These are phyloP conservation scores for Habroteleia sp. DNA, from an alignment of 2,888 invertebrate genomes.

Conservation along the genomic window DNA sequence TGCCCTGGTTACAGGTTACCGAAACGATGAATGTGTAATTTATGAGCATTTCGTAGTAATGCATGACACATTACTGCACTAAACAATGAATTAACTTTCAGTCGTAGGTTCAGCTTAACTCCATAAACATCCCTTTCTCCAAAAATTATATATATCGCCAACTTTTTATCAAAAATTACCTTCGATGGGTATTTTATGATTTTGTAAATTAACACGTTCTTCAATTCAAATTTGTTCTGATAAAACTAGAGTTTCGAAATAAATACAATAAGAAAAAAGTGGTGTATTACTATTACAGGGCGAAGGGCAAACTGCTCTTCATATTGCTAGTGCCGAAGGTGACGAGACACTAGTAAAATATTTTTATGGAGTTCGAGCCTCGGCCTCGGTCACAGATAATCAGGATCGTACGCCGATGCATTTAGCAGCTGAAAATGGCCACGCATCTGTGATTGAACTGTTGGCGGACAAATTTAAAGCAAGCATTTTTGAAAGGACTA, in stretches of 20 bases:
- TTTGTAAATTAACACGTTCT: too few species aligned
- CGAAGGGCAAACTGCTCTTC: conserved; percentile 96
- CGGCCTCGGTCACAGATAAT: conserved; percentile 96
- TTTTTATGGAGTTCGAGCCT: conserved; percentile 96
- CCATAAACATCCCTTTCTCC: too few species aligned
- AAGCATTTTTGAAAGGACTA: conserved; percentile 96
- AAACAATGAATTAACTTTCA: conserved; percentile 39
- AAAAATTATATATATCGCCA: too few species aligned
- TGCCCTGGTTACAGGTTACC: conserved; percentile 64
- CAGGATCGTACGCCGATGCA: conserved; percentile 99
- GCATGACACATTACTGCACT: too few species aligned
- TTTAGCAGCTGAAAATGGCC: conserved; percentile 98
- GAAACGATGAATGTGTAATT: conserved; percentile 71
- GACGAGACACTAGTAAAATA: conserved; percentile 97
- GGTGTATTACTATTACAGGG: conserved; percentile 81
- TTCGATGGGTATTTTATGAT: too few species aligned
- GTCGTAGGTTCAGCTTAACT: conserved; percentile 27
- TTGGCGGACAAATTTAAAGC: conserved; percentile 99
- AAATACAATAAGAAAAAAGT: conserved; percentile 6
- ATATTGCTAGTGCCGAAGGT: conserved; percentile 97
- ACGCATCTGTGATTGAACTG: conserved; percentile 96
- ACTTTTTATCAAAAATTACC: too few species aligned
- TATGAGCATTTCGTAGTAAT: too few species aligned
- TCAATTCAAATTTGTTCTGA: too few species aligned
- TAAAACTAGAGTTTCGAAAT: too few species aligned